phyloP scores from a whole-genome alignment of 2,888 invertebrate species.

The Melikaiella ostensackeni region DNA sequence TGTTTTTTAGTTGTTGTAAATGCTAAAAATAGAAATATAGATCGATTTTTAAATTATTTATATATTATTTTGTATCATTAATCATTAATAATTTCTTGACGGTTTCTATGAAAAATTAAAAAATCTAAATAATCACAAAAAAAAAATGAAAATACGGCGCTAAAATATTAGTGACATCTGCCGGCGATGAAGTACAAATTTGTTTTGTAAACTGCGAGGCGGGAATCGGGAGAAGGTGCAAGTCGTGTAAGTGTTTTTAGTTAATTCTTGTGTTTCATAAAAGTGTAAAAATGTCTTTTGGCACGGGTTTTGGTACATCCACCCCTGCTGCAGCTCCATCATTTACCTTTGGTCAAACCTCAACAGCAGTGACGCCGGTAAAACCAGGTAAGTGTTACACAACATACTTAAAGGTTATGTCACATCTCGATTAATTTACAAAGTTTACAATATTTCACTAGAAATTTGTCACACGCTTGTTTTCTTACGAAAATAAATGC shows the following conservation, averaged over 20 bases:
- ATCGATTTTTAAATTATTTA: too few relatives aligned
- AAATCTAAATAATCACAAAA: too few relatives aligned
- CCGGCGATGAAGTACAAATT: background rate
- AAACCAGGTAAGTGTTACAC: conserved; percentile 66
- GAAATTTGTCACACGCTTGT: background rate
- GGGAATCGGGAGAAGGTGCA: conserved; percentile 6
- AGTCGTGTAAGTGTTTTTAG: background rate
- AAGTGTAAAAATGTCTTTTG: conserved; percentile 69
- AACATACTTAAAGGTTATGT: conserved; percentile 63
- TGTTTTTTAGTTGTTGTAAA: too few relatives aligned
- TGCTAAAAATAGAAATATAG: too few relatives aligned
- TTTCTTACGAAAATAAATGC: background rate
- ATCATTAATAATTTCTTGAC: background rate
- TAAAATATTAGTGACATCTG: background rate
- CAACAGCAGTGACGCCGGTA: conserved; percentile 73
- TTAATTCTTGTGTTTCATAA: conserved; percentile 15
- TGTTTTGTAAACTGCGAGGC: background rate
- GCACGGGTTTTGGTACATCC: conserved; percentile 77
- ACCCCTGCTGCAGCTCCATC: conserved; percentile 79
- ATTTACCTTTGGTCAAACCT: conserved; percentile 75
- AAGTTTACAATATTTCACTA: background rate
- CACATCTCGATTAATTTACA: conserved; percentile 34
- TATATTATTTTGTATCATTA: too few relatives aligned
- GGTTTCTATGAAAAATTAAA: background rate
- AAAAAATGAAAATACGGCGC: background rate